Evolutionary conservation across 2,113 vertebrate genomes (phyloP).

Genomic region (Siniperca chuatsi): DNA sequence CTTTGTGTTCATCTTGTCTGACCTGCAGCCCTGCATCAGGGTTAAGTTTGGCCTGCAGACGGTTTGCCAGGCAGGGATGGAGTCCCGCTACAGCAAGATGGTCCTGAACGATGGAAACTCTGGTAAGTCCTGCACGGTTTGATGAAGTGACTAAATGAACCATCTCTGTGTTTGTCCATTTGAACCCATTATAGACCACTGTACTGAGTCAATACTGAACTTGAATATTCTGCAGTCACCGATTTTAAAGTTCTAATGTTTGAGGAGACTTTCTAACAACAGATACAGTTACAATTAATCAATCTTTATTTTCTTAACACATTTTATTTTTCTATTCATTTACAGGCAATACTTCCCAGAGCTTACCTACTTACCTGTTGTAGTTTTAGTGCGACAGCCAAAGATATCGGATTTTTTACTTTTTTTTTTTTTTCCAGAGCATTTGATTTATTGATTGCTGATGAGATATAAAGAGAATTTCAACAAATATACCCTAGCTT

Average conservation of each 20-base stretch:
- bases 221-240: neutral
- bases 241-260: neutral
- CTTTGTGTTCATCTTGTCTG: conserved; percentile 46
- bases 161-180: neutral
- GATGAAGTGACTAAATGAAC: neutral
- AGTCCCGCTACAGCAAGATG: conserved; percentile 70
- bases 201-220: neutral
- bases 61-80: conserved; percentile 64
- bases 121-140: conserved; percentile 38
- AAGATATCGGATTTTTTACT: too few relatives aligned
- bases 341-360: neutral
- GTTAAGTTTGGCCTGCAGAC: conserved; percentile 78
- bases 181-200: neutral
- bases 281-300: neutral
- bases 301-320: too few relatives aligned
- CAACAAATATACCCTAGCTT: too few relatives aligned
- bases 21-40: conserved; percentile 73
- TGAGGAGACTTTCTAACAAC: neutral
- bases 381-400: too few relatives aligned
- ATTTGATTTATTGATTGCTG: too few relatives aligned
- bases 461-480: too few relatives aligned
- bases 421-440: too few relatives aligned
- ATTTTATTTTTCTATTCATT: neutral
- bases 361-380: neutral
- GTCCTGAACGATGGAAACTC: conserved; percentile 70